phyloP scores from a whole-genome alignment of 2,888 invertebrate genomes.

The Acanthosepion lycidas region DNA sequence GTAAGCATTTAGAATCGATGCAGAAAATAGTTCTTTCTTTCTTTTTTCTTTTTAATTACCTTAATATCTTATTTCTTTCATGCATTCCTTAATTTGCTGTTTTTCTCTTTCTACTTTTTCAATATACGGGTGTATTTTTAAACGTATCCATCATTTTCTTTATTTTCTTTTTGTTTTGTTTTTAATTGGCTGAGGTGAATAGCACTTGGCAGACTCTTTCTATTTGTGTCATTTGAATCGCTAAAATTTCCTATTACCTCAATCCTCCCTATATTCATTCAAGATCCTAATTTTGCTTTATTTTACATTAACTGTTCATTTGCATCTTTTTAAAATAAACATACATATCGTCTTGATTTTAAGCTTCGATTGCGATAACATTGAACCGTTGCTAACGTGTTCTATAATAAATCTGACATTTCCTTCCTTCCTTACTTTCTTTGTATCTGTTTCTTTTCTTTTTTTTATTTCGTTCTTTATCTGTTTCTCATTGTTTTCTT shows the following conservation, averaged over 20 bases:
- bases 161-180: too few species aligned
- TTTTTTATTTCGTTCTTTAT: background rate
- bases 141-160: background rate
- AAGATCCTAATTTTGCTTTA: background rate
- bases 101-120: background rate
- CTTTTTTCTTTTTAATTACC: background rate
- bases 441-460: background rate
- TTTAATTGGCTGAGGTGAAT: background rate
- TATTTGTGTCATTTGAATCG: background rate
- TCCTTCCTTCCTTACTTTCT: background rate
- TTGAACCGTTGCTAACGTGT: background rate
- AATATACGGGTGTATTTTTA: background rate
- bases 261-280: background rate
- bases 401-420: too few species aligned
- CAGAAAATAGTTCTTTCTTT: background rate
- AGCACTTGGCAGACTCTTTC: background rate
- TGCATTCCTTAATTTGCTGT: background rate
- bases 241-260: background rate
- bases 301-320: background rate
- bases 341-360: background rate
- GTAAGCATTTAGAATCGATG: background rate
- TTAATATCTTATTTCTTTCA: background rate
- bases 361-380: background rate
- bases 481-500: fast-evolving
- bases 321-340: too few species aligned